A percentile compares a stretch with the other conserved stretches of the same genome.
phyloP scores from a whole-genome alignment of 2,888 invertebrate species.

The Cerceris ruficornis region DNA sequence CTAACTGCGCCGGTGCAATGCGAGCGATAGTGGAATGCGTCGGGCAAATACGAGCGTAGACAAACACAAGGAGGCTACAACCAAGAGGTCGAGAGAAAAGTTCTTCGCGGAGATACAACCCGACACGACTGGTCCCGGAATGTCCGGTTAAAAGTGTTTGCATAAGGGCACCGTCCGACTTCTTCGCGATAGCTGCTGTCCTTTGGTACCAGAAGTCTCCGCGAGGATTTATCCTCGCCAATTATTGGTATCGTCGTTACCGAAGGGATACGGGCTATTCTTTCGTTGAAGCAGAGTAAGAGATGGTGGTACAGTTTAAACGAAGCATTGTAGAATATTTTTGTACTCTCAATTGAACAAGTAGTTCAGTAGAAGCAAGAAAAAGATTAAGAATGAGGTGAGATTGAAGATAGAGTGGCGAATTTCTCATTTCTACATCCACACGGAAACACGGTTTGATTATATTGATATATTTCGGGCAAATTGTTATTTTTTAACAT shows the following conservation, averaged over 20 bases:
- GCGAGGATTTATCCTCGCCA: constrained; percentile 29
- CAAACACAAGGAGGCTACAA: constrained; percentile 72
- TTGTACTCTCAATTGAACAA: too few relatives aligned
- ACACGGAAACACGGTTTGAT: too few relatives aligned
- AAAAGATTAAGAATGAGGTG: too few relatives aligned
- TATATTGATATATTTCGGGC: too few relatives aligned
- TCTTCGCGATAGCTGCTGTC: constrained; percentile 60
- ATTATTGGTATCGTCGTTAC: constrained; percentile 9
- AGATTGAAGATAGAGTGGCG: too few relatives aligned
- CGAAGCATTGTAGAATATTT: too few relatives aligned
- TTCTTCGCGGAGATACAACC: constrained; percentile 60
- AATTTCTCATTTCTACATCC: too few relatives aligned
- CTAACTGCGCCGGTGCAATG: constrained; percentile 43
- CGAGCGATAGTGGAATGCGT: constrained; percentile 72
- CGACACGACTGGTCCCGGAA: constrained; percentile 60
- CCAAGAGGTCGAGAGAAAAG: constrained; percentile 63
- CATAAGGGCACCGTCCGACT: constrained; percentile 67
- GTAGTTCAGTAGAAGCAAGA: too few relatives aligned
- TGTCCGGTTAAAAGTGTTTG: constrained; percentile 75
- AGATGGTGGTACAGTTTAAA: too few relatives aligned
- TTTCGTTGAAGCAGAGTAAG: too few relatives aligned
- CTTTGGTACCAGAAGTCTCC: constrained; percentile 44
- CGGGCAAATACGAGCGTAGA: constrained; percentile 74
- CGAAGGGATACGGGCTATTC: too few relatives aligned
- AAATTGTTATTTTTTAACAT: too few relatives aligned